These are phyloP conservation scores for Thinocorus orbignyianus DNA, from an alignment of 2,113 vertebrate species.

Conservation along the genomic window DNA sequence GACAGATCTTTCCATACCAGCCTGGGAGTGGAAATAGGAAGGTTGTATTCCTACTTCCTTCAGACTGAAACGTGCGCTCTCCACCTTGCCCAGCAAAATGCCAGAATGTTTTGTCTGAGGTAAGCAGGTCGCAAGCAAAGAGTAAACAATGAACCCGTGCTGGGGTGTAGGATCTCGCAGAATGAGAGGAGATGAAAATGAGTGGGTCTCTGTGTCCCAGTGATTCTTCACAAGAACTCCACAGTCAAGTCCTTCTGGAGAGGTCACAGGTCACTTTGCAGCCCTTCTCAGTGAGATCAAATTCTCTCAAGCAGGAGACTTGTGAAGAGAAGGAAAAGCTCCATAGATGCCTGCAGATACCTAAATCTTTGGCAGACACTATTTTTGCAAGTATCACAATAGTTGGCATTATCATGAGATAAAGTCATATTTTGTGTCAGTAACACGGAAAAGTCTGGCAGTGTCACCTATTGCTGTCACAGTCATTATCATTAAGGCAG, in stretches of 20 bases:
- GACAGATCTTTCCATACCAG: background rate
- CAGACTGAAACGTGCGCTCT: background rate
- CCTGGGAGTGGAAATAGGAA: background rate
- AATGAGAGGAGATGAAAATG: background rate
- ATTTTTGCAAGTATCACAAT: background rate
- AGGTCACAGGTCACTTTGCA: background rate
- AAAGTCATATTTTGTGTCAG: background rate
- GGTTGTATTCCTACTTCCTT: background rate
- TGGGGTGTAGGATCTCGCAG: background rate
- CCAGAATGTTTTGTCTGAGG: background rate
- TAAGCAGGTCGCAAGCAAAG: background rate
- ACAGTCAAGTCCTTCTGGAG: background rate
- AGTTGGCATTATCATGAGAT: accelerated
- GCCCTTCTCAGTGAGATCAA: background rate
- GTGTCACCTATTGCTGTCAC: background rate
- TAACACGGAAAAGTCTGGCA: background rate
- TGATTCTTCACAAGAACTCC: background rate
- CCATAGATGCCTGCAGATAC: background rate
- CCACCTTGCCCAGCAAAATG: background rate
- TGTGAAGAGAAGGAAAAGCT: background rate
- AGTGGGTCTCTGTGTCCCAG: background rate
- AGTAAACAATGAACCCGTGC: background rate
- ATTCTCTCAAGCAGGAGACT: background rate
- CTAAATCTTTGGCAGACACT: background rate
- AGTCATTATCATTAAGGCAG: background rate